Conservation (phyloP, 37 sponge, comb jelly and placozoan species). For the Tethya wilhelma region DNA sequence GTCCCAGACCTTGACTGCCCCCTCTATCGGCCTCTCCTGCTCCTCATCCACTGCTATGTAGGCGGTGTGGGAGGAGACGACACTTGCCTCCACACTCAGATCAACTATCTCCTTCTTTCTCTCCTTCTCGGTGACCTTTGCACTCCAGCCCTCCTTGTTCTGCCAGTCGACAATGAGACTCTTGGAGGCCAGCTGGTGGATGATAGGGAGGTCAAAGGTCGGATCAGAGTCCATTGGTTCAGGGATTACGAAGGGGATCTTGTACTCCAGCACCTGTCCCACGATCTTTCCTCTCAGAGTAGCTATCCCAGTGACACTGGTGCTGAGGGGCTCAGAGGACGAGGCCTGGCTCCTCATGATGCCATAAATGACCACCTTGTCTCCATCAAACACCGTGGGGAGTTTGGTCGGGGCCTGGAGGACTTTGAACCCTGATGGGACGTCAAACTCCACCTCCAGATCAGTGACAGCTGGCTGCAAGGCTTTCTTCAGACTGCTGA, state of each 20-base stretch:
- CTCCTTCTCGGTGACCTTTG: background rate
- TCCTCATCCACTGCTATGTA: slow-evolving; percentile 78
- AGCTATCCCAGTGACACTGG: slow-evolving; percentile 22
- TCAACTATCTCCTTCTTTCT: slow-evolving; percentile 44
- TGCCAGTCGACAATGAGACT: slow-evolving; percentile 61
- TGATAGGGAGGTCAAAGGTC: slow-evolving; percentile 25
- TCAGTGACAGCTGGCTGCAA: slow-evolving; percentile 72
- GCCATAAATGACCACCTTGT: slow-evolving; percentile 72
- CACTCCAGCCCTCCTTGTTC: background rate
- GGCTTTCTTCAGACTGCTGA: slow-evolving; percentile 69
- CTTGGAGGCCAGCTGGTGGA: slow-evolving; percentile 84
- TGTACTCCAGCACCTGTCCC: slow-evolving; percentile 36
- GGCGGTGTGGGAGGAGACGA: slow-evolving; percentile 72
- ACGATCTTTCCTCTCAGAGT: slow-evolving; percentile 48
- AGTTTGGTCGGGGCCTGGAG: slow-evolving; percentile 44
- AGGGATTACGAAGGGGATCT: slow-evolving; percentile 21
- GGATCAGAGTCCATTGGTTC: background rate
- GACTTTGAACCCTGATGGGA: slow-evolving; percentile 37
- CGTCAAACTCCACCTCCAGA: slow-evolving; percentile 39
- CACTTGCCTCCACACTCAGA: slow-evolving; percentile 71
- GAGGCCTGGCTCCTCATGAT: slow-evolving; percentile 26
- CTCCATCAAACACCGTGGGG: slow-evolving; percentile 70
- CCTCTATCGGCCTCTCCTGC: slow-evolving; percentile 55
- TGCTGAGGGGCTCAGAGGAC: background rate
- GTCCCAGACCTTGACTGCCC: slow-evolving; percentile 65